These are phyloP conservation scores for Pseudotriccus pelzelni DNA, from an alignment of 2,797 vertebrate genomes.

Conservation along the genomic window DNA sequence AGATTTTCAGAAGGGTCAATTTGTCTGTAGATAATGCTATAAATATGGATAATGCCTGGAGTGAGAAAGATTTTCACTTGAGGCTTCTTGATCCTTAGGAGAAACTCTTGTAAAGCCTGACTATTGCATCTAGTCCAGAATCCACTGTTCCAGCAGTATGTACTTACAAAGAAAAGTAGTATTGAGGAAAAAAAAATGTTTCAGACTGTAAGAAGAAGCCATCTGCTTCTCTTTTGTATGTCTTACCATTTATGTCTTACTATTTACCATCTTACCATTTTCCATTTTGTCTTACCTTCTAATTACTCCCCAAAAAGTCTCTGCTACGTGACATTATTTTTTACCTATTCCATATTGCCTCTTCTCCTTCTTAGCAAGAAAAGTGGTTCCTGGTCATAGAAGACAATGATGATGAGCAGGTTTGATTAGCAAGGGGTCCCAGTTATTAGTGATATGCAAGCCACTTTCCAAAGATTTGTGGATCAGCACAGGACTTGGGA, in stretches of 20 bases:
- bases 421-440: neutral
- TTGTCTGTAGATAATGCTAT: neutral
- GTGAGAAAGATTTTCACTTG: neutral
- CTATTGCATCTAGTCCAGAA: neutral
- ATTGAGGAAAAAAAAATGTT: neutral
- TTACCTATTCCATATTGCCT: neutral
- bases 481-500: neutral
- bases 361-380: neutral
- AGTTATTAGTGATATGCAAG: neutral
- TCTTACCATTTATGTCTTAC: too few species aligned
- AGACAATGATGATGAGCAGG: neutral
- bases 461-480: neutral
- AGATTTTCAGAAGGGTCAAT: neutral
- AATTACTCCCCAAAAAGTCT: neutral
- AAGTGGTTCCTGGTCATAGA: neutral
- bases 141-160: neutral
- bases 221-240: neutral
- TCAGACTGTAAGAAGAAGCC: neutral
- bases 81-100: neutral
- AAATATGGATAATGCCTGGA: neutral
- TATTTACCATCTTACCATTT: too few species aligned
- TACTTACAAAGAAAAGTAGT: neutral
- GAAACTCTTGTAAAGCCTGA: neutral
- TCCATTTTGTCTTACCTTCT: neutral
- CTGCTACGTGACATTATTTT: neutral